Percentiles rank a stretch among this genome's conserved stretches.
Evolutionary conservation across 2,113 vertebrate genomes (phyloP).

Genomic region (Platichthys flesus): DNA sequence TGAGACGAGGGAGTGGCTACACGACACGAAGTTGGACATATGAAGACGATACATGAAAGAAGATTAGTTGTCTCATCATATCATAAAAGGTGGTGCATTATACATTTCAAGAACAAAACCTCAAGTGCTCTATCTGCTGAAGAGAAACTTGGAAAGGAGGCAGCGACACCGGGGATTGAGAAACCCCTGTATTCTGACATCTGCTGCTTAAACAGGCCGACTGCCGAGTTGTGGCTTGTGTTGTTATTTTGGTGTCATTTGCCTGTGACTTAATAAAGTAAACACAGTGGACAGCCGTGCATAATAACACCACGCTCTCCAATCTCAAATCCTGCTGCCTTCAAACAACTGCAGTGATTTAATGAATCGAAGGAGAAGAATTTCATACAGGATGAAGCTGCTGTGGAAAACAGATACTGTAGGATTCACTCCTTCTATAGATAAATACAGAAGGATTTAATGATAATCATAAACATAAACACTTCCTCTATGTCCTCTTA

Average conservation of each 20-base stretch:
- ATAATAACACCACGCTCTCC: background rate
- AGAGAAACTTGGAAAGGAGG: background rate
- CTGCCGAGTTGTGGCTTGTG: background rate
- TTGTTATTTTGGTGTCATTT: background rate
- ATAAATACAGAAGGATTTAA: too few relatives aligned
- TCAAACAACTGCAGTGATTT: background rate
- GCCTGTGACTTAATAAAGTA: background rate
- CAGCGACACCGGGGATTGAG: background rate
- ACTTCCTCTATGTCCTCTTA: background rate
- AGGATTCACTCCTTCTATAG: background rate
- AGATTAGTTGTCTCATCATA: background rate
- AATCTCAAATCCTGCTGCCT: background rate
- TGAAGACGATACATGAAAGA: too few relatives aligned
- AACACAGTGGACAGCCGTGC: background rate
- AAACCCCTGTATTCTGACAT: background rate
- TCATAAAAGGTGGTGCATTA: background rate
- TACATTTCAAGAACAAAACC: too few relatives aligned
- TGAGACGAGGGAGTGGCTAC: too few relatives aligned
- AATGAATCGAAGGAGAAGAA: background rate
- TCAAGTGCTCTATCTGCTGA: too few relatives aligned
- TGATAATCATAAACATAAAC: background rate
- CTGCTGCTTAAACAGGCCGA: background rate
- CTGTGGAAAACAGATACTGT: background rate
- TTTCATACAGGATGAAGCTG: too few relatives aligned
- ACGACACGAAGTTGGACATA: too few relatives aligned